These are phyloP conservation scores for Thymelicus sylvestris DNA, from an alignment of 2,888 invertebrate species.

Conservation along the genomic window DNA sequence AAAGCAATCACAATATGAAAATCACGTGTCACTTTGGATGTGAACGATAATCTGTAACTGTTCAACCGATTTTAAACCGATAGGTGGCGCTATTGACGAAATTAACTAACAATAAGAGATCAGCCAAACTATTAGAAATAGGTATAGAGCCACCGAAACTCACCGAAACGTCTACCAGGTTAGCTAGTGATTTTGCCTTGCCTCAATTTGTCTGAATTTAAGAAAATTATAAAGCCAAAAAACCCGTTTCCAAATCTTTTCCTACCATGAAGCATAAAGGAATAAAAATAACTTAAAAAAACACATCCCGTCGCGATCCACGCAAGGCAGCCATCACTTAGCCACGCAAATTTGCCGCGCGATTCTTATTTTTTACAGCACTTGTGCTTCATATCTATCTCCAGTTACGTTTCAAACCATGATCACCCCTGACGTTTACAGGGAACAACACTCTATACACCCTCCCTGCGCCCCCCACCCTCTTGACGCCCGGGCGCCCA, in stretches of 20 bases:
- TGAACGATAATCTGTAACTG: too few relatives aligned
- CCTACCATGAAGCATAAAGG: neutral
- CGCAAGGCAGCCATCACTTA: constrained; percentile 31
- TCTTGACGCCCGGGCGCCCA: constrained; percentile 36
- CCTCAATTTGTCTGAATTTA: too few relatives aligned
- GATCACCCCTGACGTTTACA: constrained; percentile 77
- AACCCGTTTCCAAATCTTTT: neutral
- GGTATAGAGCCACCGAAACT: too few relatives aligned
- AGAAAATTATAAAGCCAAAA: neutral
- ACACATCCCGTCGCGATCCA: constrained; percentile 16
- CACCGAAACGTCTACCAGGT: too few relatives aligned
- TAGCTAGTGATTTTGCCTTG: too few relatives aligned
- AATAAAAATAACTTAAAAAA: constrained; percentile 5
- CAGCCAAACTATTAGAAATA: too few relatives aligned
- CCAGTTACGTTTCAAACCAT: constrained; percentile 57
- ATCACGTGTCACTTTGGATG: too few relatives aligned
- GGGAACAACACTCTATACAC: constrained; percentile 67
- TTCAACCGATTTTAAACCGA: too few relatives aligned
- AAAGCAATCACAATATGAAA: neutral
- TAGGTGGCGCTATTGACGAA: too few relatives aligned
- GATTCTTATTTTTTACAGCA: constrained; percentile 36
- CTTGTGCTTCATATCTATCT: constrained; percentile 57
- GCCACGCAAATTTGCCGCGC: constrained; percentile 34
- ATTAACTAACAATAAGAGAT: too few relatives aligned
- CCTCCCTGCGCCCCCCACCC: constrained; percentile 44